Evolutionary conservation across 2,797 vertebrate genomes (phyloP), one percentile per base, ranked within the genome.

Genomic region (Meriones psammophilus): DNA sequence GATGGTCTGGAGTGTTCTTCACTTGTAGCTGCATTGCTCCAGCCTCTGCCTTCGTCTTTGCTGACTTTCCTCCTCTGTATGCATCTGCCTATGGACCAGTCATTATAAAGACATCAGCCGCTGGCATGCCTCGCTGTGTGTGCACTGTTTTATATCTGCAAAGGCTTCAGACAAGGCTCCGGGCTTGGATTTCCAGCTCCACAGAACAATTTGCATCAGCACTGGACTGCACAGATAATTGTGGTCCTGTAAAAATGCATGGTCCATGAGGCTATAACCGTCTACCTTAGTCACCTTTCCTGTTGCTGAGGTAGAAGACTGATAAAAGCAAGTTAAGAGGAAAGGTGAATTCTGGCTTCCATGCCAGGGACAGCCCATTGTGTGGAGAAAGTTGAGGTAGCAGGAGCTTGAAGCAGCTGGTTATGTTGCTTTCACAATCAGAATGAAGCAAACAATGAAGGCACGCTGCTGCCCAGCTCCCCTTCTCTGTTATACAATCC

Each of bases 61-160:
- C 3, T 0, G 68, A 56, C 8, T 0, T 24, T 9, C 2, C 13
- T n/a, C 1, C 69, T 30, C 9, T 2, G 9, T 22, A 80, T 30
- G 5, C 85, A 36, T 54, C 88, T 36, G 5, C 3, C 76, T 46
- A 4, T 36, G 42, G 6, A 4, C 18, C 28, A 69, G 54, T 39
- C 50, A 28, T 54, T 46, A 69, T 36, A 77, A 85, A 58, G 86
- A 94, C 58, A 56, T 28, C 42, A 17, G 36, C 58, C 17, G 17
- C 8, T 64, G n/a, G 1, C 13, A 30, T 8, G 8, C 64, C 50
- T 71, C 39, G 26, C 50, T 20, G 80, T 8, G 0, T 15, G 54
- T 46, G 56, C 15, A 14, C 26, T 39, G 9, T 22, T 30, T 36
- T 30, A 50, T 3, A 14, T 56, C 81, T 88, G 39, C 54, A 66